Base-by-base conservation (phyloP, 2,797 vertebrate genomes). In the Pachyuromys duprasi region DNA sequence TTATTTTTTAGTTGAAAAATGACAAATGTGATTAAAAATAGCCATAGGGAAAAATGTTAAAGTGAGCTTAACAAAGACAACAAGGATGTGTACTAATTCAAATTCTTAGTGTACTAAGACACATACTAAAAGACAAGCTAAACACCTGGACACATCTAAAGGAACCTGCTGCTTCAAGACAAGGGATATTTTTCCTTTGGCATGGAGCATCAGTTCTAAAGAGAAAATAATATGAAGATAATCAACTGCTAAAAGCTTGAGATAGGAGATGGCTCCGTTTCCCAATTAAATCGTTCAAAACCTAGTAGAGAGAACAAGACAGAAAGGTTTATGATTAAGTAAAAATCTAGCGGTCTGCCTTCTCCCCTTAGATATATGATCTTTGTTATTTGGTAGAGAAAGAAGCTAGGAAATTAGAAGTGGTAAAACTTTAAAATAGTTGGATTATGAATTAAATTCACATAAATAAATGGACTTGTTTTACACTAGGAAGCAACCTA, bases 1-100 rank as follows among this genome's bases (percentile, higher is more conserved):
- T 15, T 74, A 39, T 57, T 69, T 92, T 88, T 72, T 69, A 69
- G 17, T 70, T 55, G 26, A 70, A 70, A 97, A 93, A 75, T 36
- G 4, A 76, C 11, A 88, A 84, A 67, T 70, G 12, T 62, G 5
- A 84, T 79, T 55, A 90, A 93, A 80, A 78, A 69, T 70, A 76
- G 65, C n/a, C 2, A 67, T 14, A 24, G 67, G 4, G 13, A 78
- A 79, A 79, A 67, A 39, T 36, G 70, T 49, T 24, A 2, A 45
- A 36, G 42, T 65, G 1, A 33, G 3, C 3, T 36, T 76, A 81
- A 89, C 1, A 86, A 33, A 90, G 55, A 76, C 20, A 88, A 75
- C 4, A 88, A 36, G 57, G 45, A 74, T 42, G 8, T 55, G 5
- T 74, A 72, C 15, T 67, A 39, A 84, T 3, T 92, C 26, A 62